Evolutionary conservation across 2,113 vertebrate species (phyloP).

Genomic region (Hydrochoerus hydrochaeris): DNA sequence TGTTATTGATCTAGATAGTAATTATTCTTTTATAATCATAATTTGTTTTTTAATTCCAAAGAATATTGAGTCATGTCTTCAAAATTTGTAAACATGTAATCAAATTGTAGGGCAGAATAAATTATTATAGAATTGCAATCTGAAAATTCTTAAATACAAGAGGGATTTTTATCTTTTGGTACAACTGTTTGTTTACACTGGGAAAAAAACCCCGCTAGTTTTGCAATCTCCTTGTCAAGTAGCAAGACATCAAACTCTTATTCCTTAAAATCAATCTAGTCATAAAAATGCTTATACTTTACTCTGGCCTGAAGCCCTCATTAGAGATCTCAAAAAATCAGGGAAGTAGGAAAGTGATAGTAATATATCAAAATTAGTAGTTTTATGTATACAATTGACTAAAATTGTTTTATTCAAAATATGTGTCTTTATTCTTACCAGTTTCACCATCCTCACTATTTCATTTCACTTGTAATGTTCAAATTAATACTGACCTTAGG

Average conservation of each 20-base stretch:
- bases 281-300: background rate
- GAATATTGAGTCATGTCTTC: background rate
- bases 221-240: background rate
- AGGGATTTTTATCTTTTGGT: background rate
- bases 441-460: background rate
- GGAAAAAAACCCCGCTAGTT: background rate
- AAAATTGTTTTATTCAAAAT: background rate
- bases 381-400: background rate
- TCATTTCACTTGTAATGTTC: background rate
- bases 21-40: background rate
- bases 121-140: background rate
- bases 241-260: background rate
- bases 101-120: background rate
- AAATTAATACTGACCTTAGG: background rate
- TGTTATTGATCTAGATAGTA: background rate
- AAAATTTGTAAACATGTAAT: background rate
- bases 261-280: background rate
- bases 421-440: background rate
- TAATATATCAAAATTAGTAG: background rate
- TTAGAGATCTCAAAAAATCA: background rate
- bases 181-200: background rate
- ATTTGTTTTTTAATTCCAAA: background rate
- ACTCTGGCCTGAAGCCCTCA: background rate
- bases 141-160: background rate
- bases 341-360: background rate